A percentile compares a stretch with the other conserved stretches of the same genome.
These are phyloP conservation scores for Diachasmimorpha longicaudata DNA, from an alignment of 1,140 invertebrate genomes.

Conservation along the genomic window DNA sequence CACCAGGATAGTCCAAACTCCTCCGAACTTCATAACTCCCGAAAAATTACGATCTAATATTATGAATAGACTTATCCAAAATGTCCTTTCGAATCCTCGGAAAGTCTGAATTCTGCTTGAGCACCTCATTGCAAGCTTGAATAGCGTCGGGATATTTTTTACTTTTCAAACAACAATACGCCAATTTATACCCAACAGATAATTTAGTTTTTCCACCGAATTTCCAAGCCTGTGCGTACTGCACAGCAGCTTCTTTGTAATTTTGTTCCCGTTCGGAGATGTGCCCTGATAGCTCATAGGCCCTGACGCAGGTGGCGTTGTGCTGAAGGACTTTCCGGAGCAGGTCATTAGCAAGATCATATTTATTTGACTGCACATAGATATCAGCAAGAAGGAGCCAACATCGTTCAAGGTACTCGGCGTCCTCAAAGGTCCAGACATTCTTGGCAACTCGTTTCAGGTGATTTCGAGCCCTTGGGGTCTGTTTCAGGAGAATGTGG, in stretches of 20 bases:
- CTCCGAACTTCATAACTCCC: background rate
- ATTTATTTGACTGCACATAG: slow-evolving; percentile 87
- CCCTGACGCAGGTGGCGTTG: slow-evolving; percentile 89
- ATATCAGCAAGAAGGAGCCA: slow-evolving; percentile 93
- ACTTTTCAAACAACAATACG: slow-evolving; percentile 89
- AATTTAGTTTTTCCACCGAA: slow-evolving; percentile 81
- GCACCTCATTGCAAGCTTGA: slow-evolving; percentile 82
- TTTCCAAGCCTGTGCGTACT: slow-evolving; percentile 88
- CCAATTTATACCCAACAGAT: slow-evolving; percentile 88
- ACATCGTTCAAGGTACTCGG: slow-evolving; percentile 92
- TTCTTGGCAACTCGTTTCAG: slow-evolving; percentile 88
- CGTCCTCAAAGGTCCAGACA: slow-evolving; percentile 92
- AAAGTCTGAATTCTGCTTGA: slow-evolving; percentile 85
- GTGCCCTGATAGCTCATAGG: slow-evolving; percentile 87
- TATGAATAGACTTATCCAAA: slow-evolving; percentile 89
- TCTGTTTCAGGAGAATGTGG: slow-evolving; percentile 87
- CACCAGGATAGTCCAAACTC: background rate
- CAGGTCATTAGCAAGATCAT: slow-evolving; percentile 85
- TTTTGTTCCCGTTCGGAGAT: slow-evolving; percentile 93
- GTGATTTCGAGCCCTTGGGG: slow-evolving; percentile 88
- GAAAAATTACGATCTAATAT: slow-evolving; percentile 70
- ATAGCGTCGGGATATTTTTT: slow-evolving; percentile 88
- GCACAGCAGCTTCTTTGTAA: slow-evolving; percentile 82
- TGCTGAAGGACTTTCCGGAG: slow-evolving; percentile 82
- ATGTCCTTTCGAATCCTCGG: slow-evolving; percentile 92